Evolutionary conservation across 2,888 invertebrate species (phyloP), one percentile per base, ranked within the genome.

Genomic region (Ephialtes manifestator): DNA sequence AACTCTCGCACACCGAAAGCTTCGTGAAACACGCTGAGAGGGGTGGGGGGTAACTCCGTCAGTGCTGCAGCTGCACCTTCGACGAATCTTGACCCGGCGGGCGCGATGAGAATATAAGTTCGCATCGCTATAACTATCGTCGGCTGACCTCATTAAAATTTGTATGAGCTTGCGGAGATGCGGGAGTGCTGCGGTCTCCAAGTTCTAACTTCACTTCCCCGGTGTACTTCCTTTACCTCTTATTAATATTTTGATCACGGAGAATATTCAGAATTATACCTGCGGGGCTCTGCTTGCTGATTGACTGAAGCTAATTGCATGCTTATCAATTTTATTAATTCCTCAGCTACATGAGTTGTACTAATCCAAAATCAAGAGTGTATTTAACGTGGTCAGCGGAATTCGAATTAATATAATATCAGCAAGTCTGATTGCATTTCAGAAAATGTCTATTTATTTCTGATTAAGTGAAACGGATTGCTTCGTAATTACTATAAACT

Each of bases 101-200:
- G 67, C 55, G 39, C 18, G 48, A 71, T 58, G 48, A 48, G 65
- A 76, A 71, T 80, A 84, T 81, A 81, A 76, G 84, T 79, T 76
- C 67, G 65, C 28, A 10, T 65, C 71, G 85, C 76, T 77, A 71
- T 72, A 65, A 58, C 67, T 60, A 24, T 28, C 24, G 58, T 58
- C 58, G 31, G 77, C 58, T 77, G 58, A 70, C 76, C 84, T 87
- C 86, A 86, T 87, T 86, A 87, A 87, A 81, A 86, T 86, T 86
- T 83, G 84, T 83, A 78, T 81, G 78, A 71, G 71, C 53, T 83
- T 46, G 58, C 31, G 58, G 53, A 60, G 70, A 70, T 65, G 20
- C 48, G 20, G n/a, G 35, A 65, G n/a, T n/a, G 35, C 20, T 63
- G 15, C 67, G 53, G 39, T 76, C 1, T 46, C 35, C 55, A 46